A percentile compares a stretch with the other conserved stretches of the same genome.
phyloP scores from a whole-genome alignment of 2,888 invertebrate species.

The Drosophila paranaensis region DNA sequence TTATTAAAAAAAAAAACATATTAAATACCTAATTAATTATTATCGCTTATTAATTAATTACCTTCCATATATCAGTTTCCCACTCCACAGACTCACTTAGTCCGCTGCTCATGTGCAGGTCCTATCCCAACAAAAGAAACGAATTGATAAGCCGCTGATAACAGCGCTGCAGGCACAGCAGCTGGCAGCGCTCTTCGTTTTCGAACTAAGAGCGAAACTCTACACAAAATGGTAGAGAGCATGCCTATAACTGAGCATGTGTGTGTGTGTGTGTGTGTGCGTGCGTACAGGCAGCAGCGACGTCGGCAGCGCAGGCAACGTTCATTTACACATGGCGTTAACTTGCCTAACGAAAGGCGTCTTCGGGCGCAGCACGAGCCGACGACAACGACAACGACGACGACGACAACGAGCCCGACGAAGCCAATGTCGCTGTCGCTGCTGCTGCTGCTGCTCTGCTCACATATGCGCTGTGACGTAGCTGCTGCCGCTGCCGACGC shows the following conservation, averaged over 20 bases:
- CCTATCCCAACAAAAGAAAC: conserved; percentile 72
- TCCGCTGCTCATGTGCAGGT: conserved; percentile 18
- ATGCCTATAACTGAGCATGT: neutral
- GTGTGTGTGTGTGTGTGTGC: neutral
- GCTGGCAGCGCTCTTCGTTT: conserved; percentile 43
- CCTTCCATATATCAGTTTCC: too few relatives aligned
- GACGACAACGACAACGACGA: conserved; percentile 3
- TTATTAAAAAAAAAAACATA: too few relatives aligned
- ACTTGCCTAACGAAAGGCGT: conserved; percentile 13
- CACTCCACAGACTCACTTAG: neutral
- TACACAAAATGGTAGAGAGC: conserved; percentile 42
- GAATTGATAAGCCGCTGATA: conserved; percentile 63
- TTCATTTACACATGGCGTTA: conserved; percentile 11
- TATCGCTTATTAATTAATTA: neutral
- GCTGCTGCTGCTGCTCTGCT: conserved; percentile 22
- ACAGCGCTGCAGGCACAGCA: conserved; percentile 21
- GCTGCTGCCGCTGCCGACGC: conserved; percentile 23
- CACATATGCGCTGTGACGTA: conserved; percentile 56
- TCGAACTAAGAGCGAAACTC: conserved; percentile 66
- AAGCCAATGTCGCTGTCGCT: neutral
- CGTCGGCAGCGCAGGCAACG: conserved; percentile 39
- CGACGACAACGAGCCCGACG: neutral
- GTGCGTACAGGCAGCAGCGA: conserved; percentile 29
- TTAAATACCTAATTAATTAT: neutral
- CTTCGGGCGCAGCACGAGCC: conserved; percentile 35